phyloP scores from a whole-genome alignment of 2,113 vertebrate species.

The Neodon shergylaensis region DNA sequence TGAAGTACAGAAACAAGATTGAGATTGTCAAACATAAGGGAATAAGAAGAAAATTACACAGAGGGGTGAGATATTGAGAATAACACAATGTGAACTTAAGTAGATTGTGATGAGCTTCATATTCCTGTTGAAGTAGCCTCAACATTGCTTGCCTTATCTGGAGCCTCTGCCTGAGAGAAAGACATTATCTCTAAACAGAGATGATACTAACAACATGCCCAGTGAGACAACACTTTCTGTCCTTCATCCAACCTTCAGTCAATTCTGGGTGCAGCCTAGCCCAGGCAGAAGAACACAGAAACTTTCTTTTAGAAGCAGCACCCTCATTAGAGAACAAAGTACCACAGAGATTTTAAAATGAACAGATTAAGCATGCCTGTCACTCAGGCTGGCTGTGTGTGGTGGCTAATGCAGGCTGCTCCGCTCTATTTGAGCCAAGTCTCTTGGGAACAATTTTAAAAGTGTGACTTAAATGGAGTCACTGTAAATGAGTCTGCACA shows the following conservation, averaged over 20 bases:
- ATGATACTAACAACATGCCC: not conserved
- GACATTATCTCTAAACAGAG: not conserved
- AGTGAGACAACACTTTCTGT: not conserved
- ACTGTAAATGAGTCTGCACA: constrained; percentile 58
- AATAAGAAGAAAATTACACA: not conserved
- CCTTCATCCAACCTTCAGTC: not conserved
- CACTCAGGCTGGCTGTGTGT: not conserved
- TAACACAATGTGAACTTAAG: not conserved
- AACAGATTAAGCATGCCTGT: constrained; percentile 62
- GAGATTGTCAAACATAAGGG: not conserved
- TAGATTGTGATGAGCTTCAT: not conserved
- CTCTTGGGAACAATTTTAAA: constrained; percentile 65
- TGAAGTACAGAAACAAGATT: not conserved
- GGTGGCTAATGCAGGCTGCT: not conserved
- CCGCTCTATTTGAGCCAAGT: not conserved
- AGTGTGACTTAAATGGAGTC: constrained; percentile 67
- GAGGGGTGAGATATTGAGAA: not conserved
- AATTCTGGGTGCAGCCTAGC: not conserved
- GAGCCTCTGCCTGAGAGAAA: not conserved
- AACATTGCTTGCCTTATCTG: not conserved
- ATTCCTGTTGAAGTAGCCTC: not conserved
- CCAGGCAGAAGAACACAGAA: not conserved
- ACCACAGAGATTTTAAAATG: not conserved
- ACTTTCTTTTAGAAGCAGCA: not conserved
- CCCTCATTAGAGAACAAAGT: constrained; percentile 39